Conservation (phyloP, 2,888 invertebrate genomes). For the Drosophila paramelanica region DNA sequence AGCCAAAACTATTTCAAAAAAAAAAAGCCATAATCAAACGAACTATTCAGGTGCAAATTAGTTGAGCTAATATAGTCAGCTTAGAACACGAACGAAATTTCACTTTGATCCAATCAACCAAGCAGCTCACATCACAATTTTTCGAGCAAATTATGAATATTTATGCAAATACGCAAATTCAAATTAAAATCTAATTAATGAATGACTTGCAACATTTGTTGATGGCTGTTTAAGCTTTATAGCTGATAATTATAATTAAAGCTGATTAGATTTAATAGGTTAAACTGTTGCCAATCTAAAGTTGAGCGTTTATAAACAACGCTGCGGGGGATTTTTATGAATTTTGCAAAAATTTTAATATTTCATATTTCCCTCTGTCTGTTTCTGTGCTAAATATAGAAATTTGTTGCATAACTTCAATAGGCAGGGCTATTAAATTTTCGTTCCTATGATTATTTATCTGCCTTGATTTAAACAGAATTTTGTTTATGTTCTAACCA, state of each 20-base stretch:
- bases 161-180: constrained; percentile 1
- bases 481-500: neutral
- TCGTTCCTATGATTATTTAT: too few relatives aligned
- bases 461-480: too few relatives aligned
- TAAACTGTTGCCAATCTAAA: neutral
- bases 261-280: neutral
- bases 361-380: too few relatives aligned
- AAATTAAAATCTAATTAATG: constrained; percentile 1
- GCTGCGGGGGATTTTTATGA: neutral
- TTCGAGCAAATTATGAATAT: neutral
- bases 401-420: neutral
- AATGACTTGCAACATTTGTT: neutral
- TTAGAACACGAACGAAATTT: constrained; percentile 15
- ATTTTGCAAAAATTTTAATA: neutral
- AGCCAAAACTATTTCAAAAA: neutral
- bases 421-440: neutral
- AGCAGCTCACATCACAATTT: constrained; percentile 1
- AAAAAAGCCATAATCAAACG: neutral
- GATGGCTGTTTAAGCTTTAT: neutral
- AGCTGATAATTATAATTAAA: neutral
- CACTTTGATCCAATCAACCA: neutral
- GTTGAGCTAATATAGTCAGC: constrained; percentile 33
- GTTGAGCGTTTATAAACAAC: neutral
- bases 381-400: too few relatives aligned
- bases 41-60: constrained; percentile 38